phyloP scores from a whole-genome alignment of 2,888 invertebrate genomes.

The Dexiosoma caninum region DNA sequence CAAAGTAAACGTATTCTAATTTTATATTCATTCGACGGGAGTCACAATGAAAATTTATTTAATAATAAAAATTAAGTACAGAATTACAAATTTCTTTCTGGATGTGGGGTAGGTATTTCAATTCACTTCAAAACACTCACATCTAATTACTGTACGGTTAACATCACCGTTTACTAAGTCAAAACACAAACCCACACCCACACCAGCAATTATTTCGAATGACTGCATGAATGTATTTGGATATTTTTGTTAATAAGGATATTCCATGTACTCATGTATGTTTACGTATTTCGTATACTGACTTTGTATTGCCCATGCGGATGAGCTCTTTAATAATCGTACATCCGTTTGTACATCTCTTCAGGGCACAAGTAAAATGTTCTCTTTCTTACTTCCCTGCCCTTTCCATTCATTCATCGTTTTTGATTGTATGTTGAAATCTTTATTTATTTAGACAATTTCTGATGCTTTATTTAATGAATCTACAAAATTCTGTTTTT shows the following conservation, averaged over 20 bases:
- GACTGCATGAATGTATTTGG: not conserved
- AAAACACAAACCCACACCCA: not conserved
- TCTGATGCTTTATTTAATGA: not conserved
- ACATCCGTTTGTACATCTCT: not conserved
- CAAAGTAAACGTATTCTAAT: too few species aligned
- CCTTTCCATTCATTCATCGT: not conserved
- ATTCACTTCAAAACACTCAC: too few species aligned
- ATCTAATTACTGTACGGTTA: too few species aligned
- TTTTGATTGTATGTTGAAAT: not conserved
- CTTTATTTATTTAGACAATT: not conserved
- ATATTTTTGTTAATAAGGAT: conserved; percentile 1
- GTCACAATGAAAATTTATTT: too few species aligned
- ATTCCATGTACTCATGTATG: not conserved
- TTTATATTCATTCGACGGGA: too few species aligned
- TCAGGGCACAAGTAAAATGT: conserved; percentile 37
- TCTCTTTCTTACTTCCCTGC: not conserved
- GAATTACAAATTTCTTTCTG: too few species aligned
- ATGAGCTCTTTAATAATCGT: not conserved
- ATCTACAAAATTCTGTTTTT: not conserved
- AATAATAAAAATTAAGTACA: too few species aligned
- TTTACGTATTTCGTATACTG: not conserved
- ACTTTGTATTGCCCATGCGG: not conserved
- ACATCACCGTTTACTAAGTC: not conserved
- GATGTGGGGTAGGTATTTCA: too few species aligned
- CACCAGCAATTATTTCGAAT: not conserved